phyloP scores from a whole-genome alignment of 30 jellyfish, hydroid and myxozoan genomes.

The Morbakka virulenta region DNA sequence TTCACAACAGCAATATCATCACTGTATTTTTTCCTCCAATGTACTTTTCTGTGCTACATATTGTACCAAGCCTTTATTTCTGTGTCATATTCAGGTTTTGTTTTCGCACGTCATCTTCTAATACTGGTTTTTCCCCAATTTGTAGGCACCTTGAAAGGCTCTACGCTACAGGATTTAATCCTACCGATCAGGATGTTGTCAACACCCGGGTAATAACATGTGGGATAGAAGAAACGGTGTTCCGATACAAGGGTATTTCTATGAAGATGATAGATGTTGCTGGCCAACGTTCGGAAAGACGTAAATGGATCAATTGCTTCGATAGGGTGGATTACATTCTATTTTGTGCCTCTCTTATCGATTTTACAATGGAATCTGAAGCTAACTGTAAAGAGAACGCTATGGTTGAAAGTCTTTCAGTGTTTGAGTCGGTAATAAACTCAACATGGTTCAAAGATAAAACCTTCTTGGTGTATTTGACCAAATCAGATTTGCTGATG shows the following conservation, averaged over 20 bases:
- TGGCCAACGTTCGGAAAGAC: conserved; percentile 67
- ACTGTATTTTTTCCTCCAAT: too few species aligned
- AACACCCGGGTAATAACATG: conserved; percentile 30
- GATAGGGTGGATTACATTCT: conserved; percentile 46
- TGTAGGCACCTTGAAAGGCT: conserved; percentile 5
- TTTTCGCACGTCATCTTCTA: too few species aligned
- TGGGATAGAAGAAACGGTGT: conserved; percentile 30
- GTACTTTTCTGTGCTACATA: too few species aligned
- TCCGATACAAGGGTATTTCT: background rate
- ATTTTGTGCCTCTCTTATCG: conserved; percentile 14
- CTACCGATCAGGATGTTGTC: conserved; percentile 40
- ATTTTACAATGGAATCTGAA: background rate
- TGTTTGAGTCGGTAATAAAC: conserved; percentile 54
- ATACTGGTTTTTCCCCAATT: too few species aligned
- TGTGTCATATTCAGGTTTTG: too few species aligned
- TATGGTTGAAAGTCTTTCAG: conserved; percentile 47
- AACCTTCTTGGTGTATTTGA: conserved; percentile 34
- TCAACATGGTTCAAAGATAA: conserved; percentile 34
- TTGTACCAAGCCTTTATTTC: too few species aligned
- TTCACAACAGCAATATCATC: too few species aligned
- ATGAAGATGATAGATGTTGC: conserved; percentile 59
- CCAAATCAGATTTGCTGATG: conserved; percentile 45
- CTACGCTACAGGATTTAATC: conserved; percentile 23
- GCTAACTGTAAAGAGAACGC: conserved; percentile 38
- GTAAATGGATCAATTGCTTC: conserved; percentile 59